A percentile compares a stretch with the other conserved stretches of the same genome.
phyloP scores from a whole-genome alignment of 2,113 vertebrate species.

The Columba livia region DNA sequence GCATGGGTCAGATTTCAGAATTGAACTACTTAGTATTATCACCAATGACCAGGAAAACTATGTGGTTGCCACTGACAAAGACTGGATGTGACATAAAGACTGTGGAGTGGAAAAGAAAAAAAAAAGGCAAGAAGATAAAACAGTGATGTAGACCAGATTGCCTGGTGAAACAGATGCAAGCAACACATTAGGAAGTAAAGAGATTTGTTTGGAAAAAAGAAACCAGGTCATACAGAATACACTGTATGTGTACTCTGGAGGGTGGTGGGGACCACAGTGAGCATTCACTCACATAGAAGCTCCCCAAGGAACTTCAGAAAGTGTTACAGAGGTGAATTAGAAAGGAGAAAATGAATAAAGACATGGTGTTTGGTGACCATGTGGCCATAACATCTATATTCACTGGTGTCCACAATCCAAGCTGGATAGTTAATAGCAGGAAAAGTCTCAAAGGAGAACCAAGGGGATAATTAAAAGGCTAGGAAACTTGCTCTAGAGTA shows the following conservation, averaged over 20 bases:
- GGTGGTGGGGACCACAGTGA: not conserved
- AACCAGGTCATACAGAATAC: not conserved
- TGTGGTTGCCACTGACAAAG: not conserved
- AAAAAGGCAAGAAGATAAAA: not conserved
- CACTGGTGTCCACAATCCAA: not conserved
- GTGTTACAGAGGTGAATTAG: not conserved
- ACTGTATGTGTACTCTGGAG: not conserved
- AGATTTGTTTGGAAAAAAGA: not conserved
- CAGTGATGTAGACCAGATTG: slow-evolving; percentile 42
- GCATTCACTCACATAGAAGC: not conserved
- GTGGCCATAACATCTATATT: not conserved
- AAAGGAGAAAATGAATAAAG: not conserved
- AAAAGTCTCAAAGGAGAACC: not conserved
- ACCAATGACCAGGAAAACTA: not conserved
- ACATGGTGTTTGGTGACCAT: not conserved
- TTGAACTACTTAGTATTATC: not conserved
- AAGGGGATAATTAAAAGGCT: not conserved
- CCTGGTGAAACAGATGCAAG: slow-evolving; percentile 27
- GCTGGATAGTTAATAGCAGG: not conserved
- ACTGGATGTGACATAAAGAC: not conserved
- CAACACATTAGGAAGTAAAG: slow-evolving; percentile 12
- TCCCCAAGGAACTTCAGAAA: not conserved
- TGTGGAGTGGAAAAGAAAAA: not conserved
- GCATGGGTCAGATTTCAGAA: not conserved
- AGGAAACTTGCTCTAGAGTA: not conserved